Base-by-base conservation (phyloP, 2,888 invertebrate genomes). In the Drosophila neoperkinsi region DNA sequence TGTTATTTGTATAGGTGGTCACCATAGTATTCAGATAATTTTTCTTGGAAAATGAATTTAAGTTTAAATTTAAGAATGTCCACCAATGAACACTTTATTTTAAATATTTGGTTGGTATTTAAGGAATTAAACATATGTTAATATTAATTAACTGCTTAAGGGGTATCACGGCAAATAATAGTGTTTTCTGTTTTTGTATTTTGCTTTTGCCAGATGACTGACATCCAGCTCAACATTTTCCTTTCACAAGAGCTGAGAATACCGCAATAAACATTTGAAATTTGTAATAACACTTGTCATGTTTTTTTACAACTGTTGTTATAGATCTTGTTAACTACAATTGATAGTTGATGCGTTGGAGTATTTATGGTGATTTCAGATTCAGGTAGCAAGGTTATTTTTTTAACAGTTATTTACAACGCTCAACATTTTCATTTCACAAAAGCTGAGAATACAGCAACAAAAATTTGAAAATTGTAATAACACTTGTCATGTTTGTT, bases 211-310 rank as follows among this genome's bases (percentile, higher is more conserved):
- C 25, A 34, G 43, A 10, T 43, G 28, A 28, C 50, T 62, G 57
- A n/a, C 46, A 52, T 18, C 3, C 28, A 64, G 55, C 43, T 62
- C 25, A 51, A 51, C 60, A 51, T 60, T 55, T 63, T 59, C 25
- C 16, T 52, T 60, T 56, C 33, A 28, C 13, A 10, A 18, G 16
- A 33, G 18, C 57, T 46, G 33, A 9, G 34, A 34, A 50, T 16
- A 50, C 10, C 16, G 3, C 7, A 9, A 34, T 49, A 13, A 49
- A 34, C 28, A 30, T 30, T n/a, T 4, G 21, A 36, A 60, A 28
- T 16, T 21, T 50, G 16, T 30, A 36, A 36, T 36, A 36, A 34
- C n/a, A 38, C 28, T 7, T 28, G 10, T 10, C 18, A n/a, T 25
- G 16, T n/a, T n/a, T 16, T n/a, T 21, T 46, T 21, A 13, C 13